Evolutionary conservation across 2,797 vertebrate genomes (phyloP).

Genomic region (Hypotaenidia philippensis): DNA sequence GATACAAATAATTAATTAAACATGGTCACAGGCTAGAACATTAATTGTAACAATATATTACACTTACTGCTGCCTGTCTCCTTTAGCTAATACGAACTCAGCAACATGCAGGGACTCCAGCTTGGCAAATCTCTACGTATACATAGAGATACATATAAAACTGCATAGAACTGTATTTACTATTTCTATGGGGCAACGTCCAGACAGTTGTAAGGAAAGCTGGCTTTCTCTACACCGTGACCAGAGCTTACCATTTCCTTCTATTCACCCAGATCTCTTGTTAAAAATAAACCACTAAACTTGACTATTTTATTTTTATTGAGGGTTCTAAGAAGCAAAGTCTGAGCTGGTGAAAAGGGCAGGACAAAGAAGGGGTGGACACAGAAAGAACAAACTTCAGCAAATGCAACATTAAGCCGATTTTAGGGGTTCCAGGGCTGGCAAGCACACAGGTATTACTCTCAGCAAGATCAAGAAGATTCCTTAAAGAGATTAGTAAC

Average conservation of each 20-base stretch:
- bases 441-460: background rate
- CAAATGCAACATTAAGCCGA: background rate
- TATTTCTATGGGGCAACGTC: background rate
- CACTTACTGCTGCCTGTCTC: slow-evolving; percentile 26
- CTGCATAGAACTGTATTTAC: background rate
- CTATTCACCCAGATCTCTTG: background rate
- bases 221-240: background rate
- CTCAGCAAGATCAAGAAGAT: slow-evolving; percentile 35
- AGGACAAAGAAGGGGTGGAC: background rate
- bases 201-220: background rate
- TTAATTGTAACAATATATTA: slow-evolving; percentile 50
- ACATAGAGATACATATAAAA: background rate
- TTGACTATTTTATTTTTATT: background rate
- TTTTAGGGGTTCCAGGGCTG: background rate
- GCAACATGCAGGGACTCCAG: background rate
- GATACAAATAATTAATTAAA: slow-evolving; percentile 68
- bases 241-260: background rate
- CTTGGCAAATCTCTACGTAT: background rate
- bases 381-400: background rate
- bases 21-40: slow-evolving; percentile 39
- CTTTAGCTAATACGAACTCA: slow-evolving; percentile 1
- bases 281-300: background rate
- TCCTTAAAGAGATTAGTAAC: slow-evolving; percentile 37
- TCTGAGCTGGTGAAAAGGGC: background rate
- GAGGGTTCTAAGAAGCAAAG: background rate